These are phyloP conservation scores for Andrena flavipes DNA, from an alignment of 2,888 invertebrate genomes.

Conservation along the genomic window DNA sequence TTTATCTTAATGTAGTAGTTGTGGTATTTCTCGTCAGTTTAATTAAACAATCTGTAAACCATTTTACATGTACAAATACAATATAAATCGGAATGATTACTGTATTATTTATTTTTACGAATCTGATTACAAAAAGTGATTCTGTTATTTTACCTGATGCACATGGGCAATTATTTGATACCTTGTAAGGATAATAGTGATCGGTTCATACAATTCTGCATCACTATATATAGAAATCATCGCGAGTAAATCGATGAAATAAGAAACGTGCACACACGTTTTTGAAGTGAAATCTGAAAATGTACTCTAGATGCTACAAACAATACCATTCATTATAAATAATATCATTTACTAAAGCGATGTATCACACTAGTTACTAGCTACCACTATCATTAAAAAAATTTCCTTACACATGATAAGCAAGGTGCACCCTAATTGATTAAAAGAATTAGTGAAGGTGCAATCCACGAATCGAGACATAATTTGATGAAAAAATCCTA, in stretches of 20 bases:
- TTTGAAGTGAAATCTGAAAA: background rate
- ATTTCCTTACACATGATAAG: conserved; percentile 6
- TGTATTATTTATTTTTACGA: conserved; percentile 38
- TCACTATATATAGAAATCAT: conserved; percentile 5
- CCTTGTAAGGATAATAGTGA: conserved; percentile 4
- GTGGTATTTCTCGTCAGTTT: background rate
- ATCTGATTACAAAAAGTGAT: conserved; percentile 41
- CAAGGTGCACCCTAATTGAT: conserved; percentile 6
- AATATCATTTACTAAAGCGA: conserved; percentile 9
- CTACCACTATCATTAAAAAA: background rate
- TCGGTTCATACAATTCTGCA: background rate
- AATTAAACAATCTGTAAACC: background rate
- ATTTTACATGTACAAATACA: conserved; percentile 11
- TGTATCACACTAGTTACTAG: conserved; percentile 37
- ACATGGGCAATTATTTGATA: conserved; percentile 8
- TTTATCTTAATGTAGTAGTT: too few relatives aligned
- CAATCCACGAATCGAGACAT: background rate
- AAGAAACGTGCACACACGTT: background rate
- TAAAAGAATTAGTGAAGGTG: background rate
- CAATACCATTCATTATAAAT: conserved; percentile 22
- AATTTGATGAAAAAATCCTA: conserved; percentile 6
- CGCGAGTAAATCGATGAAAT: background rate
- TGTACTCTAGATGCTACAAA: background rate
- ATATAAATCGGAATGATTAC: conserved; percentile 22
- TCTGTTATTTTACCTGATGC: conserved; percentile 6